phyloP scores from a whole-genome alignment of 2,888 invertebrate species.

The Mellilla xanthometata region DNA sequence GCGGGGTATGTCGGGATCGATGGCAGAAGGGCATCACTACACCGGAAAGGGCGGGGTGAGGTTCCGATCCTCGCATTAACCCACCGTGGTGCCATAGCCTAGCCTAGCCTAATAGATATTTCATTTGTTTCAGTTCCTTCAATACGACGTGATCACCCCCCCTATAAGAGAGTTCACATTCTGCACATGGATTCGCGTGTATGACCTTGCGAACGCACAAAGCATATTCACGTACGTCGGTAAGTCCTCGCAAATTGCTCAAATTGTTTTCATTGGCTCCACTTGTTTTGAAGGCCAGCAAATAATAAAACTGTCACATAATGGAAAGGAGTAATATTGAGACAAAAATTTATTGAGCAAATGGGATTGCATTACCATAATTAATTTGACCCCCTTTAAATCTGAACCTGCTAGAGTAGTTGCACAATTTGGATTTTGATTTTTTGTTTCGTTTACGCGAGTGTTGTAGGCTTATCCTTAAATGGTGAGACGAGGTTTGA shows the following conservation, averaged over 20 bases:
- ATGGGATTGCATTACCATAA: slow-evolving; percentile 46
- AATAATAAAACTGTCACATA: slow-evolving; percentile 16
- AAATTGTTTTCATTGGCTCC: slow-evolving; percentile 10
- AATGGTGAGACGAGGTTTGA: slow-evolving; percentile 8
- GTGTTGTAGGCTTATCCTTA: slow-evolving; percentile 20
- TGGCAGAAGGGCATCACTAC: no score
- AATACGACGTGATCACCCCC: slow-evolving; percentile 88
- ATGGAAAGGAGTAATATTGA: slow-evolving; percentile 28
- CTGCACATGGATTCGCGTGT: slow-evolving; percentile 90
- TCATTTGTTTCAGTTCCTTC: slow-evolving; percentile 59
- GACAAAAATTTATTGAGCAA: slow-evolving; percentile 43
- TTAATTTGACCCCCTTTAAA: slow-evolving; percentile 52
- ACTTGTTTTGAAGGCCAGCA: slow-evolving; percentile 19
- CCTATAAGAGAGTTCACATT: slow-evolving; percentile 91
- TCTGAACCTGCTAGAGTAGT: slow-evolving; percentile 41
- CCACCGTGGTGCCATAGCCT: no score
- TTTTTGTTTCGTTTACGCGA: slow-evolving; percentile 32
- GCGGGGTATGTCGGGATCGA: no score
- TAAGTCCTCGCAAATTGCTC: slow-evolving; percentile 36
- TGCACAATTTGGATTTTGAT: slow-evolving; percentile 38
- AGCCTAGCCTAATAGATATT: no score
- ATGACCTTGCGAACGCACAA: slow-evolving; percentile 68
- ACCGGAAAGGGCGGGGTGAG: no score
- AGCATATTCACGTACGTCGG: slow-evolving; percentile 68
- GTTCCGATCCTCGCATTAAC: no score